These are phyloP conservation scores for Luperina nickerlii DNA, from an alignment of 2,888 invertebrate species.

Conservation along the genomic window DNA sequence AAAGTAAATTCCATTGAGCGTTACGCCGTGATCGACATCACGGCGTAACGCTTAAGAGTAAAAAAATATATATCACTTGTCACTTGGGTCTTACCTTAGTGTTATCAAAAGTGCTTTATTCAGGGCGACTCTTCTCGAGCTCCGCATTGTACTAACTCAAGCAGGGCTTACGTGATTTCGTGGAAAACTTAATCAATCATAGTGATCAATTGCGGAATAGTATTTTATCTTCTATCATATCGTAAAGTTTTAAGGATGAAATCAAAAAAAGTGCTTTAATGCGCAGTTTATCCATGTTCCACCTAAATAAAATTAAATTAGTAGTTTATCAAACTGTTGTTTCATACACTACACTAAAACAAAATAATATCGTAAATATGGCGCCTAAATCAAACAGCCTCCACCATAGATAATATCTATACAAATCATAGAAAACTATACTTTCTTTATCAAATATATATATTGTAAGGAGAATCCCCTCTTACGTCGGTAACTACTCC, in stretches of 20 bases:
- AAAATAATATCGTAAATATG: too few species aligned
- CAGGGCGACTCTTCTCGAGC: slow-evolving; percentile 85
- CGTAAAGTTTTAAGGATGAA: not conserved
- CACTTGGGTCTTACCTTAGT: slow-evolving; percentile 77
- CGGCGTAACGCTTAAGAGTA: too few species aligned
- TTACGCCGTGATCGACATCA: too few species aligned
- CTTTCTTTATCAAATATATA: too few species aligned
- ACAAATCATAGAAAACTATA: too few species aligned
- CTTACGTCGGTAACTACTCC: too few species aligned
- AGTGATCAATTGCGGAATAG: not conserved
- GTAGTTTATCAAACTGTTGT: not conserved
- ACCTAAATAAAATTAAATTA: not conserved
- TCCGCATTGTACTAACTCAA: slow-evolving; percentile 86
- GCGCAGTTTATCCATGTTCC: not conserved
- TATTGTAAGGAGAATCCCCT: too few species aligned
- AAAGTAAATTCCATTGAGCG: too few species aligned
- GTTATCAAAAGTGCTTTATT: slow-evolving; percentile 77
- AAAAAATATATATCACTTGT: too few species aligned
- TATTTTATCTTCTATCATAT: not conserved
- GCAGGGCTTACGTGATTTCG: slow-evolving; percentile 53
- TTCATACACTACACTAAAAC: not conserved
- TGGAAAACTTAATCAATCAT: not conserved
- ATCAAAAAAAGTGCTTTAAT: not conserved
- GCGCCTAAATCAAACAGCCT: too few species aligned
- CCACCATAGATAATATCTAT: too few species aligned